Conservation (phyloP, 2,113 vertebrate species). For the Haemorhous mexicanus region DNA sequence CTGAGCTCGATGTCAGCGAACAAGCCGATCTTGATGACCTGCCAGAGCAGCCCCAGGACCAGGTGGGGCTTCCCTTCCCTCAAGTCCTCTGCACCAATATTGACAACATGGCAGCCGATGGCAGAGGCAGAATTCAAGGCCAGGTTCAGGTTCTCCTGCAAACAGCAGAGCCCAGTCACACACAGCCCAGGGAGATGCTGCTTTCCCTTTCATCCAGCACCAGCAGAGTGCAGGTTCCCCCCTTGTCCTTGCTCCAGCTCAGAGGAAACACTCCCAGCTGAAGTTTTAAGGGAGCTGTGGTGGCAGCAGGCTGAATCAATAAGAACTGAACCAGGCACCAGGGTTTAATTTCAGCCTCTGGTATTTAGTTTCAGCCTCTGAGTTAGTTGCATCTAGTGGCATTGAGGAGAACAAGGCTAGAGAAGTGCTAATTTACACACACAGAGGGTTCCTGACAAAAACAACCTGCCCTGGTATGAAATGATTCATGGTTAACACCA, state of each 20-base stretch:
- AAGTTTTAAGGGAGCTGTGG: neutral
- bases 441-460: neutral
- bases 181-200: neutral
- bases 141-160: conserved; percentile 95
- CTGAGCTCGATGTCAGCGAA: conserved; percentile 95
- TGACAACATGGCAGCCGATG: conserved; percentile 97
- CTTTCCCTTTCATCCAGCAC: neutral
- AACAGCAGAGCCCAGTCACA: neutral
- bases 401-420: neutral
- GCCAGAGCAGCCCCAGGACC: conserved; percentile 95
- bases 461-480: neutral
- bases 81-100: conserved; percentile 93
- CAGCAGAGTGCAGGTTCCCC: neutral
- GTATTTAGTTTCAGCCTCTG: conserved; percentile 32
- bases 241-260: neutral
- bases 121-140: conserved; percentile 95
- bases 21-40: conserved; percentile 96
- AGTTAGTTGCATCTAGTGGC: neutral
- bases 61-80: conserved; percentile 95
- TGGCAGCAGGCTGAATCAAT: neutral
- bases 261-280: fast-evolving
- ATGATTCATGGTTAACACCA: neutral
- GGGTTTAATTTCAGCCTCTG: conserved; percentile 51
- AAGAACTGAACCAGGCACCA: neutral
- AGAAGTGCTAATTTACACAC: neutral